Evolutionary conservation across 2,797 vertebrate genomes (phyloP).

Genomic region (Todus mexicanus): DNA sequence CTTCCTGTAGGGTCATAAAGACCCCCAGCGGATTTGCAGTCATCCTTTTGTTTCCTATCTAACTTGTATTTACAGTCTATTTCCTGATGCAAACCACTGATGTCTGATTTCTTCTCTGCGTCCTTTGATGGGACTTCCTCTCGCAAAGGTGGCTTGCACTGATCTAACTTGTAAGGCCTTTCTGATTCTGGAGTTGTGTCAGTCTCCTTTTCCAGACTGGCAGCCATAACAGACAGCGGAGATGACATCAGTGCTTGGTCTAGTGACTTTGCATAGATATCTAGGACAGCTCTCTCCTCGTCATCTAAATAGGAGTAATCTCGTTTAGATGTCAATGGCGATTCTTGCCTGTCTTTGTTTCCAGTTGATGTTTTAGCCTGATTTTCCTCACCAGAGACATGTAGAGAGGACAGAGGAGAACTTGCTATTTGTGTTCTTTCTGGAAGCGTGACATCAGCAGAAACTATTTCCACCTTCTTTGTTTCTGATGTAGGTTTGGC

Average conservation of each 20-base stretch:
- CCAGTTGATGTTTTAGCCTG: not conserved
- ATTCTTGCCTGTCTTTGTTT: conserved; percentile 1
- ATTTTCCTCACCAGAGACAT: not conserved
- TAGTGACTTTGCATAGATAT: conserved; percentile 30
- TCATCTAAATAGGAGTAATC: conserved; percentile 9
- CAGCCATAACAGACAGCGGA: not conserved
- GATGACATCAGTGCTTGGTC: not conserved
- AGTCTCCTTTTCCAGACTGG: not conserved
- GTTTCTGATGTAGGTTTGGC: conserved; percentile 22
- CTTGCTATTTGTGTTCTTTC: not conserved
- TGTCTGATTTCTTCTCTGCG: not conserved
- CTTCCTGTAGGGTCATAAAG: not conserved
- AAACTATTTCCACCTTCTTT: conserved; percentile 45
- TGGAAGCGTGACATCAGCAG: not conserved
- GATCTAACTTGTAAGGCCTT: not conserved
- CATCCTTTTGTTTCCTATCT: not conserved
- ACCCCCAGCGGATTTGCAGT: not conserved
- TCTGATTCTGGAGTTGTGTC: not conserved
- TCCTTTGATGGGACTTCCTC: not conserved
- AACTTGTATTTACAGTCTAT: not conserved
- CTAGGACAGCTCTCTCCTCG: conserved; percentile 22
- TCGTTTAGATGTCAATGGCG: not conserved
- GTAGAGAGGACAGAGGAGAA: not conserved
- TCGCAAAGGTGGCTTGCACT: not conserved
- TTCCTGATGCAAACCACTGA: not conserved